Percentiles rank a stretch among this genome's conserved stretches.
Conservation (phyloP, 2,888 invertebrate species). For the Onthophagus sagittarius region DNA sequence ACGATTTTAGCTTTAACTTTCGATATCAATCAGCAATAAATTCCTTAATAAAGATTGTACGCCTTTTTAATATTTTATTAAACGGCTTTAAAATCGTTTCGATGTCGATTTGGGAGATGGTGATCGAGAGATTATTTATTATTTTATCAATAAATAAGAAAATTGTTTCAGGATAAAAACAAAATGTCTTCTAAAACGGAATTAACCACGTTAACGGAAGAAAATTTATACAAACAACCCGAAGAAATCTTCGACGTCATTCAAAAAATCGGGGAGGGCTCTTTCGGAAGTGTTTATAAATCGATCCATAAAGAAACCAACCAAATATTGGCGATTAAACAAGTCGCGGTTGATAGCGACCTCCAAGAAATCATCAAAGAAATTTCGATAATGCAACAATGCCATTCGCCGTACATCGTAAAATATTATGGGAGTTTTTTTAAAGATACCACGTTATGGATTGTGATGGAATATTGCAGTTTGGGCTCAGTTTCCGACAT, state of each 20-base stretch:
- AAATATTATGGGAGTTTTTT: constrained; percentile 98
- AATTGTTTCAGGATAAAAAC: constrained; percentile 5
- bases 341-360: constrained; percentile 95
- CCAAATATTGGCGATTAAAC: constrained; percentile 87
- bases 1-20: too few species aligned
- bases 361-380: constrained; percentile 96
- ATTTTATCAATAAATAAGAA: not conserved
- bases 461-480: constrained; percentile 98
- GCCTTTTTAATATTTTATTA: too few species aligned
- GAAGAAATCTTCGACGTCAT: constrained; percentile 97
- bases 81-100: too few species aligned
- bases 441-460: constrained; percentile 96
- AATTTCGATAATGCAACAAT: constrained; percentile 99
- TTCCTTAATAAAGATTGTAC: too few species aligned
- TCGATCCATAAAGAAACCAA: constrained; percentile 94
- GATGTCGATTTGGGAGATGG: not conserved
- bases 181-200: constrained; percentile 55
- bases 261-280: constrained; percentile 93
- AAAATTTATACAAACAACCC: constrained; percentile 87
- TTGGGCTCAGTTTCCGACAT: constrained; percentile 97
- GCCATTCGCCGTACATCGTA: constrained; percentile 94
- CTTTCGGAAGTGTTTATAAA: constrained; percentile 95
- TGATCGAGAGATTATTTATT: not conserved
- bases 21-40: too few species aligned
- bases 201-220: constrained; percentile 86